Evolutionary conservation across 2,888 invertebrate genomes (phyloP).

Genomic region (Ametastegia equiseti): DNA sequence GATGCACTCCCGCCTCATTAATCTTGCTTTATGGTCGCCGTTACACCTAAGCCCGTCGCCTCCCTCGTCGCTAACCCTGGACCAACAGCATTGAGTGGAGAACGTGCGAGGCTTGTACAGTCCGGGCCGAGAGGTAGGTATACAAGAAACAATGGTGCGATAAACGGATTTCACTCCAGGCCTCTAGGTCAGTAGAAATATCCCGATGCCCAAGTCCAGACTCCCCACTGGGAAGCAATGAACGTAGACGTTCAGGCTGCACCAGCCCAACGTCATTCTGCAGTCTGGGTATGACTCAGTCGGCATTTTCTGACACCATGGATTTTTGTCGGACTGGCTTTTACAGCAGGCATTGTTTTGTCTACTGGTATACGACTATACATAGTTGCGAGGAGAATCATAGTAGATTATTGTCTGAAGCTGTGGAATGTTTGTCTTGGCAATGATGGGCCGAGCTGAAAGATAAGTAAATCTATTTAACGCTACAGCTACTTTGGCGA

Average conservation of each 20-base stretch:
- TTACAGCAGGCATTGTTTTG: background rate
- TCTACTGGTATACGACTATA: background rate
- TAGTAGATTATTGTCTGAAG: background rate
- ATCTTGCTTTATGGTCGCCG: slow-evolving; percentile 66
- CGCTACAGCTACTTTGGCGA: background rate
- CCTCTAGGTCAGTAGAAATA: slow-evolving; percentile 39
- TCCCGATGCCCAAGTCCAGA: background rate
- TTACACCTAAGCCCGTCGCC: slow-evolving; percentile 61
- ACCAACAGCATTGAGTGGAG: slow-evolving; percentile 29
- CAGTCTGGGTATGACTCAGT: slow-evolving; percentile 26
- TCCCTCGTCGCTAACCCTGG: slow-evolving; percentile 53
- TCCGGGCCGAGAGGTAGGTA: slow-evolving; percentile 26
- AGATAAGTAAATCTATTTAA: background rate
- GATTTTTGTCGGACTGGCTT: background rate
- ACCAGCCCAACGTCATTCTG: slow-evolving; percentile 4
- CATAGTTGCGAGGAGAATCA: background rate
- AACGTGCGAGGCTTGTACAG: slow-evolving; percentile 7
- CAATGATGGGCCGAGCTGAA: background rate
- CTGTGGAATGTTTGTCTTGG: background rate
- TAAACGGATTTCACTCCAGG: slow-evolving; percentile 37
- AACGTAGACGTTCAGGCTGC: slow-evolving; percentile 4
- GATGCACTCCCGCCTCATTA: slow-evolving; percentile 67
- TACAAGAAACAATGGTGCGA: slow-evolving; percentile 41
- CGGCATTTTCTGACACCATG: slow-evolving; percentile 7
- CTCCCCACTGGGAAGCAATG: slow-evolving; percentile 31